Percentiles rank a stretch among this genome's conserved stretches.
phyloP scores from a whole-genome alignment of 2,113 vertebrate genomes.

The Rhineura floridana region DNA sequence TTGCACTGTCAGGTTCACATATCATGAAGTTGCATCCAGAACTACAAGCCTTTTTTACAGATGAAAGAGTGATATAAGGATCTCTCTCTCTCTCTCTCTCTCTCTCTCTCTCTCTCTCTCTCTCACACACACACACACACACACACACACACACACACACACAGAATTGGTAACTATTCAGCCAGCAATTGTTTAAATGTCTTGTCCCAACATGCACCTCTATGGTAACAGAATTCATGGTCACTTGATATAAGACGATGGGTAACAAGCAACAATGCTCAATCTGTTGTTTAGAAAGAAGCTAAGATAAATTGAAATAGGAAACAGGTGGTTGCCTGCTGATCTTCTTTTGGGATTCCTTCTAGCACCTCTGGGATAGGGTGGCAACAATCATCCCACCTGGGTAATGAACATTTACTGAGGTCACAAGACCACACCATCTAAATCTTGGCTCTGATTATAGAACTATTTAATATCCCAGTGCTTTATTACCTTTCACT shows the following conservation, averaged over 20 bases:
- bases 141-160: not conserved
- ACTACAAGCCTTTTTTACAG: not conserved
- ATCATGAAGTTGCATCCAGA: conserved; percentile 39
- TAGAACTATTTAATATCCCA: not conserved
- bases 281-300: not conserved
- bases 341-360: not conserved
- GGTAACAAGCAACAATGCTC: not conserved
- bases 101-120: too few species aligned
- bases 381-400: not conserved
- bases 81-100: too few species aligned
- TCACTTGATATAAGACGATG: not conserved
- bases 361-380: not conserved
- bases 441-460: not conserved
- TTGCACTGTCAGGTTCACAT: not conserved
- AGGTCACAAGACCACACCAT: not conserved
- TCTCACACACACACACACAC: not conserved
- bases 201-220: not conserved
- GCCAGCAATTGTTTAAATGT: not conserved
- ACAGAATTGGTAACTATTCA: not conserved
- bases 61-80: too few species aligned
- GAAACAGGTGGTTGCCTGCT: not conserved
- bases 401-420: not conserved
- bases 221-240: not conserved
- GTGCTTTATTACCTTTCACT: not conserved
- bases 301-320: not conserved